phyloP scores from a whole-genome alignment of 2,888 invertebrate genomes.

The Cheilosia scutellata region DNA sequence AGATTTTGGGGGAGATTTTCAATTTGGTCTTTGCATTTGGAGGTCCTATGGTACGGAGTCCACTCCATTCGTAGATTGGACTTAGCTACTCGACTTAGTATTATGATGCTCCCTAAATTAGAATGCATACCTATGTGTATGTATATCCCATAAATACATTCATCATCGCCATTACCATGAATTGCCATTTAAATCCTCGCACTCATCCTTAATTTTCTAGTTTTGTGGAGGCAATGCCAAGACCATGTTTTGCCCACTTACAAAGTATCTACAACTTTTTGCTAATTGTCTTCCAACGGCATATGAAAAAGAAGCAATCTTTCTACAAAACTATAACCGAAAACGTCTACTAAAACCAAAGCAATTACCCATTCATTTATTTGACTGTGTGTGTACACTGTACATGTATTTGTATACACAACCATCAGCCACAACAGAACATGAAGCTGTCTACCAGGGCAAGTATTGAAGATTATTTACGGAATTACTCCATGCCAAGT shows the following conservation, averaged over 20 bases:
- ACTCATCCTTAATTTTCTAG: too few relatives aligned
- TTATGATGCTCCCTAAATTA: too few relatives aligned
- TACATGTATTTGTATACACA: constrained; percentile 8
- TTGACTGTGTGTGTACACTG: not conserved
- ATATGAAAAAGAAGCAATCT: not conserved
- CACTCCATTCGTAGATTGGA: too few relatives aligned
- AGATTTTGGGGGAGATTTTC: not conserved
- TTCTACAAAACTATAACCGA: constrained; percentile 17
- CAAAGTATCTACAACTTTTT: constrained; percentile 23
- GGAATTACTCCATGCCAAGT: constrained; percentile 60
- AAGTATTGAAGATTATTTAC: constrained; percentile 62
- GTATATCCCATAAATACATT: too few relatives aligned
- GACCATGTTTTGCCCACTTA: constrained; percentile 28
- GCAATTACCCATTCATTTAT: constrained; percentile 46
- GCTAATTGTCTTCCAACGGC: constrained; percentile 34
- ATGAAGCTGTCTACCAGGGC: constrained; percentile 45
- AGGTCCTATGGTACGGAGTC: too few relatives aligned
- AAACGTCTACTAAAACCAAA: constrained; percentile 30
- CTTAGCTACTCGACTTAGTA: too few relatives aligned
- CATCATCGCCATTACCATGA: too few relatives aligned
- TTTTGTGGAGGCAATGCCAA: constrained; percentile 6
- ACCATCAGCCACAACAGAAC: constrained; percentile 20
- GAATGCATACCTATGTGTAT: too few relatives aligned
- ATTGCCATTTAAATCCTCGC: too few relatives aligned
- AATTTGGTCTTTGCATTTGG: too few relatives aligned